These are phyloP conservation scores for Zaprionus kolodkinae DNA, from an alignment of 1,140 invertebrate species.

Conservation along the genomic window DNA sequence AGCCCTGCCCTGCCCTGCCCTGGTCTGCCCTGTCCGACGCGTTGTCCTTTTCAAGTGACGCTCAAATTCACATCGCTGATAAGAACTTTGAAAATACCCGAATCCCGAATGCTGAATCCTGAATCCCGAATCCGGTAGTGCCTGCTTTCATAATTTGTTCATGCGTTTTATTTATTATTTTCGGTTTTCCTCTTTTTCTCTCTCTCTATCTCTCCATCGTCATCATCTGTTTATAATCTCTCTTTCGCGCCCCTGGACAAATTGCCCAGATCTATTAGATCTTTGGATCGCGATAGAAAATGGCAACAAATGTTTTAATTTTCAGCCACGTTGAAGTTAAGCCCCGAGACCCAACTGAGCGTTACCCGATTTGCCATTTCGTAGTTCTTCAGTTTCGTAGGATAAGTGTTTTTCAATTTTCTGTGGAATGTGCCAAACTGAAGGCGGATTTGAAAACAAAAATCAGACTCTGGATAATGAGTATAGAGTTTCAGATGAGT, in stretches of 20 bases:
- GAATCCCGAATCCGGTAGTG: background rate
- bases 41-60: constrained; percentile 62
- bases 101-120: background rate
- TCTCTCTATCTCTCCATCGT: background rate
- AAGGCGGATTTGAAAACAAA: background rate
- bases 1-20: constrained; percentile 31
- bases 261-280: constrained; percentile 54
- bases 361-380: too few species aligned
- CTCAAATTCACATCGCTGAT: constrained; percentile 75
- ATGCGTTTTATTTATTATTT: constrained; percentile 52
- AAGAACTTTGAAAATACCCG: constrained; percentile 44
- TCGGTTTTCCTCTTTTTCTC: constrained; percentile 30
- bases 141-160: constrained; percentile 54
- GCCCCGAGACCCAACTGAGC: constrained; percentile 21
- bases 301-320: constrained; percentile 80
- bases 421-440: background rate
- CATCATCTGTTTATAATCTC: constrained; percentile 64
- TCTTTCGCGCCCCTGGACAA: constrained; percentile 46
- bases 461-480: background rate
- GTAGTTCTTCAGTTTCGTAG: background rate
- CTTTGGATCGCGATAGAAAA: constrained; percentile 58
- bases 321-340: constrained; percentile 31
- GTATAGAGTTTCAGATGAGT: background rate
- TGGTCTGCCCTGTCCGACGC: constrained; percentile 14
- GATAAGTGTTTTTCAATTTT: background rate